Conservation (phyloP, 2,888 invertebrate species). For the Icerya purchasi region DNA sequence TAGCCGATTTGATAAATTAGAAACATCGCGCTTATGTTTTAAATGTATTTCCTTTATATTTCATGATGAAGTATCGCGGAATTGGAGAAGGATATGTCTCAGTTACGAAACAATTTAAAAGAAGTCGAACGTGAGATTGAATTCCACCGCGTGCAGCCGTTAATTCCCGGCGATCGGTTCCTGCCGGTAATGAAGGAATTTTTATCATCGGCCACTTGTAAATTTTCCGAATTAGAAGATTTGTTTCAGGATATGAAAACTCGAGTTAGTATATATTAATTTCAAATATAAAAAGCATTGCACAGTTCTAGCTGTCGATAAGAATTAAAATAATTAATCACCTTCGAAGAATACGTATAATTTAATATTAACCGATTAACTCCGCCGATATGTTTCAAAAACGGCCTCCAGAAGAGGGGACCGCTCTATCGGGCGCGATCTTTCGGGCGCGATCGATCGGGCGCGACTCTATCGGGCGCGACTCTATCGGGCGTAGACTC, state of each 20-base stretch:
- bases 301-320: no score
- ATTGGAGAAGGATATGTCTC: slow-evolving; percentile 71
- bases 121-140: slow-evolving; percentile 76
- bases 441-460: no score
- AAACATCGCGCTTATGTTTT: neutral
- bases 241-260: slow-evolving; percentile 88
- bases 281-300: no score
- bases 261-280: slow-evolving; percentile 26
- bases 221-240: slow-evolving; percentile 79
- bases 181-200: slow-evolving; percentile 87
- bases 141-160: slow-evolving; percentile 58
- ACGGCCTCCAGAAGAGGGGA: no score
- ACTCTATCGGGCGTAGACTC: no score
- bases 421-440: no score
- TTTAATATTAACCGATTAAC: no score
- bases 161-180: slow-evolving; percentile 55
- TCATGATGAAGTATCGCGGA: slow-evolving; percentile 57
- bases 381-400: no score
- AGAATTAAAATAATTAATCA: no score
- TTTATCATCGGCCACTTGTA: slow-evolving; percentile 74
- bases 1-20: neutral
- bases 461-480: no score
- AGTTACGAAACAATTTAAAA: slow-evolving; percentile 58
- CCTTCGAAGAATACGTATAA: no score
- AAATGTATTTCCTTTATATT: neutral